phyloP scores from a whole-genome alignment of 2,888 invertebrate genomes.

The Omphaloscelis lunosa region DNA sequence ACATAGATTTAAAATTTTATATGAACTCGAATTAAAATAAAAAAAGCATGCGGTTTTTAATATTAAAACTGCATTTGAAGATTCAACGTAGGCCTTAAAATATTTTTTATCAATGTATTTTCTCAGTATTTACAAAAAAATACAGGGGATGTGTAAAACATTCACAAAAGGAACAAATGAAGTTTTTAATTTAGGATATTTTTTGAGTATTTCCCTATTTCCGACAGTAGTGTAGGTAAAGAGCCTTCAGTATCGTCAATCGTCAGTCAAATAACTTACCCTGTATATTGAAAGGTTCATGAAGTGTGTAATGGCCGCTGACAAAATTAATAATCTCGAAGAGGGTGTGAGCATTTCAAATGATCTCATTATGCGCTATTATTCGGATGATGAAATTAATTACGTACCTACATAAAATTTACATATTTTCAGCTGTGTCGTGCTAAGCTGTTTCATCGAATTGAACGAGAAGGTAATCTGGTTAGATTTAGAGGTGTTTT shows the following conservation, averaged over 20 bases:
- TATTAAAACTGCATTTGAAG: too few species aligned
- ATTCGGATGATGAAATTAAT: conserved; percentile 74
- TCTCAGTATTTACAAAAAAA: neutral
- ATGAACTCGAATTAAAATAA: too few species aligned
- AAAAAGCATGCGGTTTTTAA: too few species aligned
- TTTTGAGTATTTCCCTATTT: neutral
- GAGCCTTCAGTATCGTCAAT: neutral
- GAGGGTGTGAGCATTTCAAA: conserved; percentile 69
- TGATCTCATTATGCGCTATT: conserved; percentile 73
- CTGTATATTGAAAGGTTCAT: conserved; percentile 75
- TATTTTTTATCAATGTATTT: neutral
- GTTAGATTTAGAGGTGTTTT: conserved; percentile 23
- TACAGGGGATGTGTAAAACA: too few species aligned
- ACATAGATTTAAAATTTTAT: too few species aligned
- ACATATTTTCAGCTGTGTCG: conserved; percentile 61
- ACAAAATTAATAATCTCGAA: conserved; percentile 78
- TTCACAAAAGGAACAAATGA: too few species aligned
- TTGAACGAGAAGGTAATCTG: conserved; percentile 29
- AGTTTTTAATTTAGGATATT: too few species aligned
- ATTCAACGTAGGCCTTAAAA: too few species aligned
- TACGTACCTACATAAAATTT: conserved; percentile 68
- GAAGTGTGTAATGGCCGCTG: conserved; percentile 75
- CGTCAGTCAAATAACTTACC: neutral
- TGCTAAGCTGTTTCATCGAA: conserved; percentile 29
- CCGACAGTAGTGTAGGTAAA: too few species aligned